Conservation (phyloP, 2,797 vertebrate species). For the Arnoldichthys spilopterus region DNA sequence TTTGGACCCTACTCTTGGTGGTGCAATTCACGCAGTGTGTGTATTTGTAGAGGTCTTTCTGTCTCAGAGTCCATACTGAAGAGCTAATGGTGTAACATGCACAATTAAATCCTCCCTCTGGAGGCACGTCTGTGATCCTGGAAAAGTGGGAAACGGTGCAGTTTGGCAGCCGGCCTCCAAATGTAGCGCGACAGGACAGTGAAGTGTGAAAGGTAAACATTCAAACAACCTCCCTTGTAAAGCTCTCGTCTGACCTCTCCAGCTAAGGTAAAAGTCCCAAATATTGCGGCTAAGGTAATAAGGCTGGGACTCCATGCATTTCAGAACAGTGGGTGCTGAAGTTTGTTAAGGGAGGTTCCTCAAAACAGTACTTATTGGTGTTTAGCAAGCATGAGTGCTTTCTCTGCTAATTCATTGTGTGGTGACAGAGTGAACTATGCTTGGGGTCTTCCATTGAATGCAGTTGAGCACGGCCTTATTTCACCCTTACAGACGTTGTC, state of each 20-base stretch:
- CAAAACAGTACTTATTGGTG: background rate
- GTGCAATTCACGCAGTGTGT: slow-evolving; percentile 49
- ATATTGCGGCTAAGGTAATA: background rate
- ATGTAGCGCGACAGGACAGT: background rate
- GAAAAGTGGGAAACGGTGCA: background rate
- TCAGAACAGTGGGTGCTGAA: background rate
- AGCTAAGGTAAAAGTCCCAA: background rate
- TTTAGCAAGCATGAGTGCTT: background rate
- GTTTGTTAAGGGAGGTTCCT: background rate
- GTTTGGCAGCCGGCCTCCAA: slow-evolving; percentile 47
- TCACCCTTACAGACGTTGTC: slow-evolving; percentile 32
- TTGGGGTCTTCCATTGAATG: background rate
- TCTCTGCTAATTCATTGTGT: background rate
- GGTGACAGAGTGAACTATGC: background rate
- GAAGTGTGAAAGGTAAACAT: slow-evolving; percentile 18
- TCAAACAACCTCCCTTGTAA: background rate
- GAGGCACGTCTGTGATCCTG: slow-evolving; percentile 41
- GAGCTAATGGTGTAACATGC: slow-evolving; percentile 53
- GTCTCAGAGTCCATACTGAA: slow-evolving; percentile 51
- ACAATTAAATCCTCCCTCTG: slow-evolving; percentile 51
- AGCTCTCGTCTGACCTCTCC: background rate
- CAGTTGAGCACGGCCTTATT: background rate
- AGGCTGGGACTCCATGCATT: background rate
- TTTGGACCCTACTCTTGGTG: slow-evolving; percentile 42
- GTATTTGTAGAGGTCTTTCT: slow-evolving; percentile 46